phyloP scores from a whole-genome alignment of 2,797 vertebrate genomes.

The Pelobates cultripes region DNA sequence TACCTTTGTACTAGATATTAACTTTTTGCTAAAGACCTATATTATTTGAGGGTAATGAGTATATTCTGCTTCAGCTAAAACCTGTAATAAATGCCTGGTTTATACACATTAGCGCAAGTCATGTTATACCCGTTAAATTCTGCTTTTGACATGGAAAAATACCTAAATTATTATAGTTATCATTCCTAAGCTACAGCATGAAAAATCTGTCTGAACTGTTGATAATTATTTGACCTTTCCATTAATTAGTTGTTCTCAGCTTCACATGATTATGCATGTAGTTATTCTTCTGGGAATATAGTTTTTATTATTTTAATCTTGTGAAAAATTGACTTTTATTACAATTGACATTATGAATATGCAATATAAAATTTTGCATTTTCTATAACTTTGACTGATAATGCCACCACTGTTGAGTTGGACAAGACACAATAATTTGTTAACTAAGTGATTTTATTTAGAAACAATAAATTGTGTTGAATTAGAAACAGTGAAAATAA shows the following conservation, averaged over 20 bases:
- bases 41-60: no score
- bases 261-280: slow-evolving; percentile 46
- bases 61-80: no score
- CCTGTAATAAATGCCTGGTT: not conserved
- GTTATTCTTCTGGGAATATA: slow-evolving; percentile 2
- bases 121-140: not conserved
- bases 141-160: not conserved
- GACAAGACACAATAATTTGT: not conserved
- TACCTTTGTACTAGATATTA: no score
- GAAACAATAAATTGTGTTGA: not conserved
- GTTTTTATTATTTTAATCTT: slow-evolving; percentile 37
- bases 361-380: slow-evolving; percentile 12
- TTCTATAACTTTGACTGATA: not conserved
- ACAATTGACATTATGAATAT: slow-evolving; percentile 37
- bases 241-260: slow-evolving; percentile 47
- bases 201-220: slow-evolving; percentile 35
- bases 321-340: slow-evolving; percentile 36
- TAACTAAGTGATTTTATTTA: not conserved
- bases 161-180: slow-evolving; percentile 37
- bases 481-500: no score
- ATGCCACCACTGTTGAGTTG: not conserved
- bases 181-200: slow-evolving; percentile 38
- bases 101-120: not conserved
- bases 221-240: slow-evolving; percentile 50
- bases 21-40: no score